phyloP scores from a whole-genome alignment of 2,888 invertebrate species.

The Tachystola acroxantha region DNA sequence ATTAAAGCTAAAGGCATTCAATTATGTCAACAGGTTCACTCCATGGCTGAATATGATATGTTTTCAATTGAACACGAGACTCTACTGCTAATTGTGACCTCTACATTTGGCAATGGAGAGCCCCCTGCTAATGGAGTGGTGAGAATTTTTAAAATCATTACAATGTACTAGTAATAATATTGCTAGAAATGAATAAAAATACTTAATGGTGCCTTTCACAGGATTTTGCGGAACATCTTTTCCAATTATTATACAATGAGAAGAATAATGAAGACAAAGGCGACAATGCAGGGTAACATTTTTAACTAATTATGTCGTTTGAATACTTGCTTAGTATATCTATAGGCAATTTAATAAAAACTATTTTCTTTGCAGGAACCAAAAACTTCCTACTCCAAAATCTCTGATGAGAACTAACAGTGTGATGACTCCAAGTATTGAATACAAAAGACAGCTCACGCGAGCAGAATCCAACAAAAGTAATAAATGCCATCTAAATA shows the following conservation, averaged over 20 bases:
- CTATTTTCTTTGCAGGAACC: conserved; percentile 57
- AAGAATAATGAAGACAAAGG: conserved; percentile 21
- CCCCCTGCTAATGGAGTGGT: conserved; percentile 97
- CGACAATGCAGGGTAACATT: not conserved
- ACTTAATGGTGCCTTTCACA: conserved; percentile 17
- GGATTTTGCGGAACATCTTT: conserved; percentile 62
- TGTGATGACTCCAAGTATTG: conserved; percentile 48
- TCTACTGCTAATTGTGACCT: conserved; percentile 92
- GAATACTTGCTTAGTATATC: conserved; percentile 1
- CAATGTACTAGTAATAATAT: not conserved
- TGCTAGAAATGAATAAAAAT: no score
- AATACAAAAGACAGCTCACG: conserved; percentile 80
- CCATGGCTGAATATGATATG: conserved; percentile 96
- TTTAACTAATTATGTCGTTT: conserved; percentile 25
- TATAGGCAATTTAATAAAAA: no score
- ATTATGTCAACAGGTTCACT: conserved; percentile 82
- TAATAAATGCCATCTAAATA: conserved; percentile 38
- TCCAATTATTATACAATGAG: conserved; percentile 56
- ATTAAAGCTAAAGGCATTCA: not conserved
- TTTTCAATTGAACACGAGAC: conserved; percentile 97
- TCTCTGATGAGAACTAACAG: conserved; percentile 94
- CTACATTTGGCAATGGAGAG: conserved; percentile 98
- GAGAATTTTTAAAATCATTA: not conserved
- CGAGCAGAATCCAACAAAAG: conserved; percentile 70
- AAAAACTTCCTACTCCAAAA: conserved; percentile 87